Conservation (phyloP, 2,113 vertebrate species). For the Progne subis region DNA sequence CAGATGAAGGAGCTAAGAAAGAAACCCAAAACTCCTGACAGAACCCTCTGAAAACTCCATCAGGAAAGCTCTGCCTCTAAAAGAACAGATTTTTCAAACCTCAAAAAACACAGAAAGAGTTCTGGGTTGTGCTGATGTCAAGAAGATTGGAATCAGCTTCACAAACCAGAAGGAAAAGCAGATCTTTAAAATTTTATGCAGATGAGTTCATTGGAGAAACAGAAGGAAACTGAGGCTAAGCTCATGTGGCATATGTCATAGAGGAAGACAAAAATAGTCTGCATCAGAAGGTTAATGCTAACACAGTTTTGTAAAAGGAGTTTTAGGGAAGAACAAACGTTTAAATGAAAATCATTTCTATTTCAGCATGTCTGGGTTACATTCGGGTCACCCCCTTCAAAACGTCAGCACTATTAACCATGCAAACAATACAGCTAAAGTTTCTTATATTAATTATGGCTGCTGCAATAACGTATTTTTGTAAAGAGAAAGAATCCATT, state of each 20-base stretch:
- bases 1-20: neutral
- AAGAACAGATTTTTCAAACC: neutral
- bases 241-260: neutral
- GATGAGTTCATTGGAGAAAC: neutral
- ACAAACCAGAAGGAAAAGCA: constrained; percentile 20
- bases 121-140: neutral
- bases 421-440: neutral
- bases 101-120: neutral
- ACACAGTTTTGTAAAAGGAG: neutral
- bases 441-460: neutral
- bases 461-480: neutral
- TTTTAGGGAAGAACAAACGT: neutral
- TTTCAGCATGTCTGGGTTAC: neutral
- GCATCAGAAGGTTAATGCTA: neutral
- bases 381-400: neutral
- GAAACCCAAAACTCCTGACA: neutral
- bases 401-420: neutral
- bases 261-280: neutral
- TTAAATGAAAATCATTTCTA: neutral
- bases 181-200: neutral
- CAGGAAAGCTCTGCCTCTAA: neutral
- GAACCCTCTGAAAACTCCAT: neutral
- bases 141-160: neutral
- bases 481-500: neutral
- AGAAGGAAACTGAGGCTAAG: constrained; percentile 38